phyloP scores from a whole-genome alignment of 2,888 invertebrate species.

The Fragum sueziense region DNA sequence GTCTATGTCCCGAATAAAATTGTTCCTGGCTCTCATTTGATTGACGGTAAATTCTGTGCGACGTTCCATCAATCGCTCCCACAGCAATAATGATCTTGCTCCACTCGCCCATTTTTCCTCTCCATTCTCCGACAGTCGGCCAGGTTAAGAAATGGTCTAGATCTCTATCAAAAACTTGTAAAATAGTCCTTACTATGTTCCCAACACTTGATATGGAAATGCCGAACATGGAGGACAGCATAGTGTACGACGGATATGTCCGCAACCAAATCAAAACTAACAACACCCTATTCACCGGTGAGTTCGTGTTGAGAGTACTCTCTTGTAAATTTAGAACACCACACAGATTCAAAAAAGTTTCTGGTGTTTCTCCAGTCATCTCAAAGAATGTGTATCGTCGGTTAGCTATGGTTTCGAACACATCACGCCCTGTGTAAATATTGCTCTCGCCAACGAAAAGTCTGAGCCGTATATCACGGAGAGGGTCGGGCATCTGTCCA shows the following conservation, averaged over 20 bases:
- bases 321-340: background rate
- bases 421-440: background rate
- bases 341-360: background rate
- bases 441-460: background rate
- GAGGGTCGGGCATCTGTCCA: background rate
- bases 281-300: background rate
- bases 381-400: background rate
- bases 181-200: too few species aligned
- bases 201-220: background rate
- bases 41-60: slow-evolving; percentile 7
- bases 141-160: background rate
- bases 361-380: slow-evolving; percentile 9
- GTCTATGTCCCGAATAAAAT: slow-evolving; percentile 10
- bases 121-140: background rate
- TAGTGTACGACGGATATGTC: background rate
- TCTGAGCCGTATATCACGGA: background rate
- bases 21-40: background rate
- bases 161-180: background rate
- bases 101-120: background rate
- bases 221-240: background rate
- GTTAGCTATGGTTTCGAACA: background rate
- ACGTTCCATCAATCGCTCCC: slow-evolving; percentile 27
- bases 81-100: background rate
- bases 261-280: background rate
- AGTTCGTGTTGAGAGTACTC: background rate